Conservation (phyloP, 2,888 invertebrate species). For the Deilephila porcellus region DNA sequence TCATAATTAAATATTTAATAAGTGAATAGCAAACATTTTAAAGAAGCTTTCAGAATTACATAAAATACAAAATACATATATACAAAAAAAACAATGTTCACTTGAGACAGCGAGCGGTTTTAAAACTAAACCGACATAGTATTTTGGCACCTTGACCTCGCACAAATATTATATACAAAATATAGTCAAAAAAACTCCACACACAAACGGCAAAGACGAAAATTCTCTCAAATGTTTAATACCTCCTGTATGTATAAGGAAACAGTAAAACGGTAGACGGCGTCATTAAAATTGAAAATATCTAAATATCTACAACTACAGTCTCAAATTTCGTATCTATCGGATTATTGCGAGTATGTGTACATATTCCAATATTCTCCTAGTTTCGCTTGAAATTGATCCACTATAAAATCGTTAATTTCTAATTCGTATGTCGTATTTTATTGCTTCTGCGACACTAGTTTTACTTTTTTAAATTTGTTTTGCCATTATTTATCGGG, state of each 20-base stretch:
- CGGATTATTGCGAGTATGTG: background rate
- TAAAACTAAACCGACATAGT: slow-evolving; percentile 12
- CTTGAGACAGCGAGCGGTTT: background rate
- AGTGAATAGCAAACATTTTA: background rate
- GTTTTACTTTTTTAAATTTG: too few relatives aligned
- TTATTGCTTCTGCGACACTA: background rate
- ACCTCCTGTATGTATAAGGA: slow-evolving; percentile 2
- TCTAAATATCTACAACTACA: slow-evolving; percentile 29
- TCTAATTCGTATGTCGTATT: slow-evolving; percentile 20
- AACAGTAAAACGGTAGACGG: background rate
- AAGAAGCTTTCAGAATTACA: slow-evolving; percentile 15
- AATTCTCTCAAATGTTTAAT: slow-evolving; percentile 22
- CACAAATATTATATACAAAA: slow-evolving; percentile 14
- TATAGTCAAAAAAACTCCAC: slow-evolving; percentile 18
- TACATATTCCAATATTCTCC: slow-evolving; percentile 10
- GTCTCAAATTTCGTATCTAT: slow-evolving; percentile 28
- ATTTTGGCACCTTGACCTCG: slow-evolving; percentile 12
- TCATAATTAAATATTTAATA: slow-evolving; percentile 13
- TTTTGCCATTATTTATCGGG: too few relatives aligned
- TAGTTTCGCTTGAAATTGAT: background rate
- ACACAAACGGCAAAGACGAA: background rate
- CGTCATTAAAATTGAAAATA: slow-evolving; percentile 5
- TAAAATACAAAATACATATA: slow-evolving; percentile 22
- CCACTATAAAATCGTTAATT: slow-evolving; percentile 18
- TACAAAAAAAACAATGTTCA: slow-evolving; percentile 11